Base-by-base conservation (phyloP, 1,140 invertebrate species). In the Euura lappo region DNA sequence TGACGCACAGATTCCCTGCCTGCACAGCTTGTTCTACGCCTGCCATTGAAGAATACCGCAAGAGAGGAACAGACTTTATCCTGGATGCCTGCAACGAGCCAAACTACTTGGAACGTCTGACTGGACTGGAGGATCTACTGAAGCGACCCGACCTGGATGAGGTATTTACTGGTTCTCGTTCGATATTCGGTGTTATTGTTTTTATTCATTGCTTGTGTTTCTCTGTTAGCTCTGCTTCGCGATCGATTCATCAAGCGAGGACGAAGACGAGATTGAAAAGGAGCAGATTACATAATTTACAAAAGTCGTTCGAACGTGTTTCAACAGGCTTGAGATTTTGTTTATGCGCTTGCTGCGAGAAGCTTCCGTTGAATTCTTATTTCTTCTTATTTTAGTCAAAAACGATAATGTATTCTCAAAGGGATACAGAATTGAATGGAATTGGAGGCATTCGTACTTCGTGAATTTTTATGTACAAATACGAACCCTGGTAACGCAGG, bases 11-110 rank as follows among this genome's bases (percentile, higher is more conserved):
- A 76, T 99, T 98, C 89, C 89, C 93, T 71, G 93, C 95, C 75
- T 99, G 98, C 80, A 97, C 97, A 67, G 97, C 97, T 1, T 99
- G 98, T 82, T 98, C 96, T 1, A 80, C 87, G 44, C 80, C 86
- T 1, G 90, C 97, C 43, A 80, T 96, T 42, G 80, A 91, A 11
- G 90, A 90, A 51, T 97, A 95, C 84, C 86, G 85, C 78, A 83
- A 86, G 44, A 88, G 93, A 2, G 93, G 93, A 0, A 92, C 93
- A 72, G 90, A 92, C 1, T 99, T 99, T 84, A 84, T 99, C 13
- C 78, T 96, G 5, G 91, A 95, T 78, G 96, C 94, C 0, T 97
- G 98, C 79, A 94, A 97, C 81, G 91, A 93, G 79, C 92, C 95
- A 2, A 92, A 91, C 76, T 95, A 94, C 87, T 89, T 99, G 68